phyloP scores from a whole-genome alignment of 2,797 vertebrate species.

The Scarus forsteni region DNA sequence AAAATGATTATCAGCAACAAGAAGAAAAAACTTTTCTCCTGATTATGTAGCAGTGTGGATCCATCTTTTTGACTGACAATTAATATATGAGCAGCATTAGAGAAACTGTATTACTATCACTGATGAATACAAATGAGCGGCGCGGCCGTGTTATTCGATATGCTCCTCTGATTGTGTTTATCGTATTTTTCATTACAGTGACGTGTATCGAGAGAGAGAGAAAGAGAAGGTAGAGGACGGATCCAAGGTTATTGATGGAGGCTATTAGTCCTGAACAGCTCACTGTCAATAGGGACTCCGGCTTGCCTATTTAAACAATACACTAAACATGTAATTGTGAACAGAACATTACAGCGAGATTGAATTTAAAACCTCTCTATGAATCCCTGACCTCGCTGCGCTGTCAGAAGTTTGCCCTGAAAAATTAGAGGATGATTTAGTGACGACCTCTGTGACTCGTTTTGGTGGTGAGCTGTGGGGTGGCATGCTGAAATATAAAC shows the following conservation, averaged over 20 bases:
- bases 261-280: slow-evolving; percentile 78
- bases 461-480: slow-evolving; percentile 33
- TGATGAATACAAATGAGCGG: slow-evolving; percentile 79
- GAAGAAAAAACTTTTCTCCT: slow-evolving; percentile 8
- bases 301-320: slow-evolving; percentile 77
- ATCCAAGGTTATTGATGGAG: slow-evolving; percentile 83
- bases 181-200: slow-evolving; percentile 82
- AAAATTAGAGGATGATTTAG: slow-evolving; percentile 72
- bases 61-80: slow-evolving; percentile 61
- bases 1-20: slow-evolving; percentile 33
- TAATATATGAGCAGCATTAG: slow-evolving; percentile 72
- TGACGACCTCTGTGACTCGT: slow-evolving; percentile 58
- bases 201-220: slow-evolving; percentile 77
- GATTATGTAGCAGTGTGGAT: slow-evolving; percentile 39
- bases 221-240: slow-evolving; percentile 74
- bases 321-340: slow-evolving; percentile 78
- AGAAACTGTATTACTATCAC: slow-evolving; percentile 74
- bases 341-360: slow-evolving; percentile 70
- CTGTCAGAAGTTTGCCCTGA: slow-evolving; percentile 64
- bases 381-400: slow-evolving; percentile 57
- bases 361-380: slow-evolving; percentile 66
- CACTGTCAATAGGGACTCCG: slow-evolving; percentile 76
- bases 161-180: slow-evolving; percentile 77
- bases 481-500: slow-evolving; percentile 32
- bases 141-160: slow-evolving; percentile 70